Percentiles rank a stretch among this genome's conserved stretches.
Conservation (phyloP, 2,113 vertebrate species). For the Polyodon spathula region DNA sequence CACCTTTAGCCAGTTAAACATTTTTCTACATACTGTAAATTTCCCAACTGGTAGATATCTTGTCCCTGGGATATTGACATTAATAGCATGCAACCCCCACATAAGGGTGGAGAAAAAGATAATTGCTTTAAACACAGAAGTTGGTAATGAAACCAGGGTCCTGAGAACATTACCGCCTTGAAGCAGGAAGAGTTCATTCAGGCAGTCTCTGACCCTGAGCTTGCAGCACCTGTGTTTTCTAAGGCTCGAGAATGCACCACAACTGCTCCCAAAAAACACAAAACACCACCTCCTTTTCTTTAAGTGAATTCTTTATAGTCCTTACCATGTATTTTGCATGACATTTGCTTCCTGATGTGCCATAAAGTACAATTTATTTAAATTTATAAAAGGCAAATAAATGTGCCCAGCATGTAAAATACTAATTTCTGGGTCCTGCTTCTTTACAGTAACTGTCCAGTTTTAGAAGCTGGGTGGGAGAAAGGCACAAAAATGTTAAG, state of each 20-base stretch:
- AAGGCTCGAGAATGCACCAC: neutral
- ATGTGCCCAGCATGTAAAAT: neutral
- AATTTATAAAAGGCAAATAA: slow-evolving; percentile 1
- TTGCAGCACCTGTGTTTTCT: neutral
- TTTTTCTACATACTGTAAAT: no score
- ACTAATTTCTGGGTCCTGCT: no score
- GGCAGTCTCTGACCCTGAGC: neutral
- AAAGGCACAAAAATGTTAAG: no score
- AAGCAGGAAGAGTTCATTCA: neutral
- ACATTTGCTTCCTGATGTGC: neutral
- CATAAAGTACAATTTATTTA: no score
- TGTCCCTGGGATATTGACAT: no score
- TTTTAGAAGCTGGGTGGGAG: no score
- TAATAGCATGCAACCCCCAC: no score
- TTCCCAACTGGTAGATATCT: no score
- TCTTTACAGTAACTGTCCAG: no score
- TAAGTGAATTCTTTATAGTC: neutral
- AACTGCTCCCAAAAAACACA: neutral
- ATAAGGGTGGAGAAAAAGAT: no score
- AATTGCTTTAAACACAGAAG: neutral
- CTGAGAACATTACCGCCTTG: no score
- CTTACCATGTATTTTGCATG: neutral
- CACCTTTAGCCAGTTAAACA: no score
- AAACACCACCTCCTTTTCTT: neutral
- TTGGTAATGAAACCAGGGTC: neutral